Conservation (phyloP, 2,797 vertebrate species). For the Epinephelus malabaricus region DNA sequence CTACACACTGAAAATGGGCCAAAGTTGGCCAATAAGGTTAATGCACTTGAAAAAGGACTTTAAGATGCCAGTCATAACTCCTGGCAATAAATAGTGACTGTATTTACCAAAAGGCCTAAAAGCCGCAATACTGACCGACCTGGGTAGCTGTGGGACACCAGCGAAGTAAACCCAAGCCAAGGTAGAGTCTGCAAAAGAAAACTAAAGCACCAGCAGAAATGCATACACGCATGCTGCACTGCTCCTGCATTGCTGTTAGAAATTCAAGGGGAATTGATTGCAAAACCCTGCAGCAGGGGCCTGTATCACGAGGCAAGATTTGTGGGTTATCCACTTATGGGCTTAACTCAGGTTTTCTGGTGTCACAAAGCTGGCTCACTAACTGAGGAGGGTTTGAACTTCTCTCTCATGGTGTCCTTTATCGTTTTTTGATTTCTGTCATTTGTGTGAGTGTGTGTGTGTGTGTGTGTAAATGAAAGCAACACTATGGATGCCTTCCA, state of each 20-base stretch:
- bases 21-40: constrained; percentile 52
- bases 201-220: background rate
- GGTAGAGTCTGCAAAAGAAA: background rate
- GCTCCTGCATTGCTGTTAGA: constrained; percentile 10
- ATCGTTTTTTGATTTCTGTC: background rate
- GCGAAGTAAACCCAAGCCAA: background rate
- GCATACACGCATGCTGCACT: background rate
- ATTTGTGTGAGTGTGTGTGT: background rate
- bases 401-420: background rate
- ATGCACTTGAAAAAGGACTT: constrained; percentile 45
- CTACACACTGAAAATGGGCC: constrained; percentile 49
- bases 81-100: constrained; percentile 4
- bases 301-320: background rate
- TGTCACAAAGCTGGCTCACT: background rate
- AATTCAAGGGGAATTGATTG: constrained; percentile 22
- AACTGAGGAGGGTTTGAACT: background rate
- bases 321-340: background rate
- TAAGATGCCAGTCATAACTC: constrained; percentile 22
- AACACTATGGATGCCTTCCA: background rate
- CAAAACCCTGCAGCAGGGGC: constrained; percentile 20
- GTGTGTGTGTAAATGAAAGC: background rate
- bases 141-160: background rate
- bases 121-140: background rate
- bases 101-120: constrained; percentile 1
- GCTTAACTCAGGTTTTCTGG: background rate